Percentiles rank a stretch among this genome's conserved stretches.
These are phyloP conservation scores for Toxotes jaculatrix DNA, from an alignment of 2,113 vertebrate species.

Conservation along the genomic window DNA sequence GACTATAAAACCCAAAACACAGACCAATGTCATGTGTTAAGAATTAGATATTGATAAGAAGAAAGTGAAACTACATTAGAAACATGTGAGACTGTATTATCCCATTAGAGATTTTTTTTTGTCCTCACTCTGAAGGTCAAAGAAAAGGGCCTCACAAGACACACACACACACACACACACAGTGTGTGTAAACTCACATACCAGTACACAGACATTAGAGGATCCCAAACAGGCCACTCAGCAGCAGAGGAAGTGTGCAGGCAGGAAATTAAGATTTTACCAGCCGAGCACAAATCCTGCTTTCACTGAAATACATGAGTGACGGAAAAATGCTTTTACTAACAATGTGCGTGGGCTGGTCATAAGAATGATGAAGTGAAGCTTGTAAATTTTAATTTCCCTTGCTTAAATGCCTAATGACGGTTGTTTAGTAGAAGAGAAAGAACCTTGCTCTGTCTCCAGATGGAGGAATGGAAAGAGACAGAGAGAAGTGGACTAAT, in stretches of 20 bases:
- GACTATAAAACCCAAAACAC: neutral
- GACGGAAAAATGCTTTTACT: neutral
- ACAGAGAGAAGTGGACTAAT: conserved; percentile 46
- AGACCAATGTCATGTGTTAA: neutral
- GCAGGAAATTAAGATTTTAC: conserved; percentile 63
- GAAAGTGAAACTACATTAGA: neutral
- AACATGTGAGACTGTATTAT: conserved; percentile 20
- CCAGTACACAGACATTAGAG: conserved; percentile 14
- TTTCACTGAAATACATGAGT: conserved; percentile 17
- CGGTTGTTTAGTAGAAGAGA: conserved; percentile 7
- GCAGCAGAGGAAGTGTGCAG: conserved; percentile 47
- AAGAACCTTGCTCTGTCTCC: conserved; percentile 11
- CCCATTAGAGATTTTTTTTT: conserved; percentile 7
- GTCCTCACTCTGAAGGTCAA: neutral
- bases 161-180: neutral
- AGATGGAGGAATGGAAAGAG: conserved; percentile 35
- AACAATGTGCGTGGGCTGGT: neutral
- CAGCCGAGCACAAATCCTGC: conserved; percentile 52
- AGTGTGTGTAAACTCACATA: neutral
- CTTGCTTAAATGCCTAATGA: neutral
- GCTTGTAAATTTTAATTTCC: conserved; percentile 5
- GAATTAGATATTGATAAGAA: neutral
- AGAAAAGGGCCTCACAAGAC: neutral
- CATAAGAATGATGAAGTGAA: neutral
- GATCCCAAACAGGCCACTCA: conserved; percentile 24